Evolutionary conservation across 2,888 invertebrate genomes (phyloP).

Genomic region (Ochlodes sylvanus): DNA sequence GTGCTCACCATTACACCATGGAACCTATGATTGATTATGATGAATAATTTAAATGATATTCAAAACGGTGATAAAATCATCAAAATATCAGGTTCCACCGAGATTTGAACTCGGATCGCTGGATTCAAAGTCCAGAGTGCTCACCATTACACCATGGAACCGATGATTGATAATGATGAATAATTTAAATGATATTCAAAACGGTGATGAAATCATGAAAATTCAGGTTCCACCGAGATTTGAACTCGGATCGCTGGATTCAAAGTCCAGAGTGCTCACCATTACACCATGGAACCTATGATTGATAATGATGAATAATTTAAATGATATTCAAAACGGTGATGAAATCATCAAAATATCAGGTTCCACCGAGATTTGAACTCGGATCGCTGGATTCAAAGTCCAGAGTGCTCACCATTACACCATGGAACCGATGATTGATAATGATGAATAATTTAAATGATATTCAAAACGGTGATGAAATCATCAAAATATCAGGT

Average conservation of each 20-base stretch:
- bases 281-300: conserved; percentile 6
- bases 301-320: not conserved
- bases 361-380: conserved; percentile 9
- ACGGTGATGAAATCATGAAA: not conserved
- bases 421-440: conserved; percentile 2
- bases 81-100: conserved; percentile 86
- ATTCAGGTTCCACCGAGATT: conserved; percentile 6
- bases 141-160: conserved; percentile 54
- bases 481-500: not conserved
- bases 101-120: conserved; percentile 94
- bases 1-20: conserved; percentile 79
- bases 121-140: conserved; percentile 94
- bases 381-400: conserved; percentile 9
- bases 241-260: conserved; percentile 9
- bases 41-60: too few relatives aligned
- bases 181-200: too few relatives aligned
- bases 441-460: not conserved
- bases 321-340: too few relatives aligned
- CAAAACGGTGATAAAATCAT: too few relatives aligned
- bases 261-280: conserved; percentile 8
- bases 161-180: too few relatives aligned
- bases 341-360: not conserved
- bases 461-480: too few relatives aligned
- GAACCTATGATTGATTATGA: too few relatives aligned
- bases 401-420: conserved; percentile 9